Base-by-base conservation (phyloP, 2,113 vertebrate species). In the Misgurnus mizolepis region DNA sequence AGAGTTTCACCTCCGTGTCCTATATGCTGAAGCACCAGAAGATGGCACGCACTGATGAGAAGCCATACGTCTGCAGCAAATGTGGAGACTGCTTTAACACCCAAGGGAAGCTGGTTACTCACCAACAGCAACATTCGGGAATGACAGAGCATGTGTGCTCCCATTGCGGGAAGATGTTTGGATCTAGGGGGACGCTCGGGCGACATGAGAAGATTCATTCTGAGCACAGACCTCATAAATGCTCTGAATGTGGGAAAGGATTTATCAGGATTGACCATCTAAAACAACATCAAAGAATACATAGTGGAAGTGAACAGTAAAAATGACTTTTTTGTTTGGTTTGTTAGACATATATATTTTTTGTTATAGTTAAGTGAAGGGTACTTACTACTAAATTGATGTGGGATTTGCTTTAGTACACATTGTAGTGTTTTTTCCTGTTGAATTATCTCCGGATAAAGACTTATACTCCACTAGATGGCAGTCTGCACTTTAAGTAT, bases 41-140 rank as follows among this genome's bases (percentile, higher is more conserved):
- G 17, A 47, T 4, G 39, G 72, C 9, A 9, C 78, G 75, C 39
- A 80, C 58, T 3, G 55, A 58, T 3, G 76, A 82, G 61, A 77
- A 10, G 6, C 80, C 79, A 12, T 84, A 72, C 22, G 50, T 78
- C 18, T 74, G 75, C 15, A 39, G 75, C 0, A 7, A 53, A 11
- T 84, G 65, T 15, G 65, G 49, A 2, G 39, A 75, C 55, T 58
- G 81, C 12, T 83, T 83, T 10, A 47, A 41, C 18, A 50, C 34
- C 50, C 34, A 49, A 2, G 47, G 22, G 22, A 68, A 66, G 40
- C 72, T 76, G 4, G 5, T 47, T 7, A 61, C 71, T 2, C 80
- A 79, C 40, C 15, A 67, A 22, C 14, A 41, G 65, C 47, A 55
- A 45, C 76, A 68, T 58, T 67, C 61, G 12, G 39, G 43, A 5